Evolutionary conservation across 2,888 invertebrate species (phyloP).

Genomic region (Cephus nigrinus): DNA sequence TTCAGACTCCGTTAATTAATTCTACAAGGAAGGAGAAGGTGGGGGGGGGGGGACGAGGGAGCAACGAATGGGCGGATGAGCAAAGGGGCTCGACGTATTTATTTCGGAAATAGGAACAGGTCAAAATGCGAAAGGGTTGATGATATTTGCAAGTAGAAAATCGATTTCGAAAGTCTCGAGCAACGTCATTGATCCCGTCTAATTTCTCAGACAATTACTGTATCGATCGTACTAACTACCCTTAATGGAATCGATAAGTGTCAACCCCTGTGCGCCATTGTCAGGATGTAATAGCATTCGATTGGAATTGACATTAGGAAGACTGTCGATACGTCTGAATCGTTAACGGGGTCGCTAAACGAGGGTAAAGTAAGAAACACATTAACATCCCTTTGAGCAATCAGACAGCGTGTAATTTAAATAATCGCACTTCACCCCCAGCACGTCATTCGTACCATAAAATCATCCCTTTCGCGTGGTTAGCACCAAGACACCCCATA

Average conservation of each 20-base stretch:
- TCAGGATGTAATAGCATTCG: background rate
- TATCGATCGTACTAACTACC: background rate
- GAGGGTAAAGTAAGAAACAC: background rate
- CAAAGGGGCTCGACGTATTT: background rate
- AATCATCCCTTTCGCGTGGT: background rate
- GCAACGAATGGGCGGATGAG: background rate
- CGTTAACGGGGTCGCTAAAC: background rate
- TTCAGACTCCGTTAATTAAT: background rate
- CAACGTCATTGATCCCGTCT: background rate
- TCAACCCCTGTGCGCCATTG: background rate
- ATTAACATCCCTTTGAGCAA: conserved; percentile 4
- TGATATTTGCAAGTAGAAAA: background rate
- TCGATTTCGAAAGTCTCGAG: background rate
- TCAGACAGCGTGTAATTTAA: background rate
- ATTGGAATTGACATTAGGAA: background rate
- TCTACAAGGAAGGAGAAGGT: background rate
- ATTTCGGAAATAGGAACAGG: background rate
- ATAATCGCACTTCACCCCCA: background rate
- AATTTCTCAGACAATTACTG: background rate
- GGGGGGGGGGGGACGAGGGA: too few species aligned
- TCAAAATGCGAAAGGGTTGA: background rate
- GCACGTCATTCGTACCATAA: background rate
- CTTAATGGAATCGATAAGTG: background rate
- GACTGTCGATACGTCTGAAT: background rate
- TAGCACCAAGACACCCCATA: background rate